Percentiles rank a stretch among this genome's conserved stretches.
Conservation (phyloP, 2,888 invertebrate genomes). For the Cosmorhoe ocellata region DNA sequence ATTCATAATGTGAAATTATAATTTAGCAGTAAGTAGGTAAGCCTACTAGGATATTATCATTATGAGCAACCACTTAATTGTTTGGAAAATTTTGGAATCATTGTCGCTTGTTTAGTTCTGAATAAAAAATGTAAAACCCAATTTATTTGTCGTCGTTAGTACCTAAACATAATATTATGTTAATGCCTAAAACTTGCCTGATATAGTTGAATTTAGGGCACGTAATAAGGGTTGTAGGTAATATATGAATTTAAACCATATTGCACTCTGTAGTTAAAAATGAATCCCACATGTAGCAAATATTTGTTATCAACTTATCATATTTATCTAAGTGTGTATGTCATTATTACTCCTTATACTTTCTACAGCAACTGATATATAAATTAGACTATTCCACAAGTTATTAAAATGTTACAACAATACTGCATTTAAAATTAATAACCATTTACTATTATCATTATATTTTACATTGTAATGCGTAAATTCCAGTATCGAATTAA, state of each 20-base stretch:
- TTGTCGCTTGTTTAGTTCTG: too few species aligned
- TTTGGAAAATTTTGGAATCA: too few species aligned
- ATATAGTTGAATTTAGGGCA: constrained; percentile 57
- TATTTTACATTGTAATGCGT: constrained; percentile 78
- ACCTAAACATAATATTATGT: constrained; percentile 31
- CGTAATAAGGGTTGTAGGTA: constrained; percentile 57
- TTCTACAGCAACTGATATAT: constrained; percentile 6
- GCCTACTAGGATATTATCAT: constrained; percentile 53
- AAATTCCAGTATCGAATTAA: constrained; percentile 76
- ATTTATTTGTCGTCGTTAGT: too few species aligned
- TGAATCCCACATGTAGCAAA: constrained; percentile 44
- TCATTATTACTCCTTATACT: too few species aligned
- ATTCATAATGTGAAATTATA: constrained; percentile 43
- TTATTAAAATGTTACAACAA: constrained; percentile 51
- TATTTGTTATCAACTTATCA: too few species aligned
- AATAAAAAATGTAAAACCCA: too few species aligned
- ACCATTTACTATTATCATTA: constrained; percentile 77
- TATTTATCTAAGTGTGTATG: too few species aligned
- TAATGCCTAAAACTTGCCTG: constrained; percentile 77
- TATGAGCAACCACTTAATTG: constrained; percentile 43
- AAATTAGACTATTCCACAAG: constrained; percentile 65
- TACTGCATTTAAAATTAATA: constrained; percentile 78
- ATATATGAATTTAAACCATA: too few species aligned
- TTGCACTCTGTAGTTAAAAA: constrained; percentile 55
- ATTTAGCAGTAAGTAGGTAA: too few species aligned